Conservation (phyloP, 2,113 vertebrate species). For the Pangasianodon gigas region DNA sequence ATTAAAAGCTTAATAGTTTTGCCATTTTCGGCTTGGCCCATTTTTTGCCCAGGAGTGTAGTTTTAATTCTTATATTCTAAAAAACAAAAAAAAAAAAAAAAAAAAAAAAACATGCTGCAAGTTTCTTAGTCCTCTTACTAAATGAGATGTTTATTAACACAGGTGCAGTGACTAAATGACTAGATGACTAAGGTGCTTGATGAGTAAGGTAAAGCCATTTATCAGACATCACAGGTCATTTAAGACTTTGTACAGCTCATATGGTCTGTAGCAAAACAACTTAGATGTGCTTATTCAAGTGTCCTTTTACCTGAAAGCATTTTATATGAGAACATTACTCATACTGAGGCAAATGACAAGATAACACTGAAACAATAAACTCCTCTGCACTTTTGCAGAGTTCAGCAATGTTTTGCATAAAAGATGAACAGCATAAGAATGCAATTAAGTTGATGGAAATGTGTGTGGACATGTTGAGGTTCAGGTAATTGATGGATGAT, state of each 20-base stretch:
- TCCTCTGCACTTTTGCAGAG: background rate
- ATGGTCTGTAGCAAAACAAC: background rate
- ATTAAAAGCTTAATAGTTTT: no score
- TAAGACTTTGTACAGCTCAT: background rate
- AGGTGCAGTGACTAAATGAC: background rate
- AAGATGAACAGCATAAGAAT: conserved; percentile 7
- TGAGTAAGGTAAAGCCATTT: conserved; percentile 22
- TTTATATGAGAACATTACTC: conserved; percentile 21
- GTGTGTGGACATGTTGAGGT: conserved; percentile 25
- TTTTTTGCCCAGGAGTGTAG: no score
- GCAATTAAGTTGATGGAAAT: conserved; percentile 48
- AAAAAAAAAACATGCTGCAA: no score
- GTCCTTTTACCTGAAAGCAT: background rate
- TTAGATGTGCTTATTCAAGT: background rate
- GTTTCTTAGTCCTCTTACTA: background rate
- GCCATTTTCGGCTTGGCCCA: no score
- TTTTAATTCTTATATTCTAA: background rate
- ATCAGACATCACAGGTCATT: conserved; percentile 22
- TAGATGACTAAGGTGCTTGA: conserved; percentile 12
- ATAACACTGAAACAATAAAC: conserved; percentile 4
- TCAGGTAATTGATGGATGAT: conserved; percentile 48
- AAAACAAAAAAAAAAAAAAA: no score
- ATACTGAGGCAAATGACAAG: conserved; percentile 1
- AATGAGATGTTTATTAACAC: background rate
- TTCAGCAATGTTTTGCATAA: conserved; percentile 21